Conservation (phyloP, 2,888 invertebrate species). For the Amiota minor region DNA sequence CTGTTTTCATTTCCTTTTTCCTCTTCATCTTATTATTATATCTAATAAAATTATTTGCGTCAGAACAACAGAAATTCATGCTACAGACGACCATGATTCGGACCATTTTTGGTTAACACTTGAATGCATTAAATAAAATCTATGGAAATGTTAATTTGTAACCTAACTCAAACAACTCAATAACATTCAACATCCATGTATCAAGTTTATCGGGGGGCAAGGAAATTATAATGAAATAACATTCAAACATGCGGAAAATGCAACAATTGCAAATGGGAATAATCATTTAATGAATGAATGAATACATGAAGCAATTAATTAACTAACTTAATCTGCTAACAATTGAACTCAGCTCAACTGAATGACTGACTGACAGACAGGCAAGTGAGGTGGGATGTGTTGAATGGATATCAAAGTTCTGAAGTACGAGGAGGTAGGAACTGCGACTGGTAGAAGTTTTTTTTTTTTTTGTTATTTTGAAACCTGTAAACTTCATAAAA, state of each 20-base stretch:
- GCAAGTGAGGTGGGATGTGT: neutral
- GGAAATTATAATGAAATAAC: neutral
- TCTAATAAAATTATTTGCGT: neutral
- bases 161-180: too few relatives aligned
- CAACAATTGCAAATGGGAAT: neutral
- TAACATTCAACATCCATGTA: too few relatives aligned
- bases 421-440: too few relatives aligned
- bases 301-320: neutral
- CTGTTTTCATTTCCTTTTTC: neutral
- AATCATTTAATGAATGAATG: too few relatives aligned
- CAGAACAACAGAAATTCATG: neutral
- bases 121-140: slow-evolving; percentile 1
- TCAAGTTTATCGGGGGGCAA: too few relatives aligned
- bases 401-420: neutral
- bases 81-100: neutral
- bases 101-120: slow-evolving; percentile 48
- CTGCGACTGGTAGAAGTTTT: too few relatives aligned
- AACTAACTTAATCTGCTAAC: slow-evolving; percentile 5
- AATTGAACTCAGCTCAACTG: too few relatives aligned
- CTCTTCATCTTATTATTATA: neutral
- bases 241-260: slow-evolving; percentile 16
- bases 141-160: neutral
- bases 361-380: neutral
- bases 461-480: too few relatives aligned
- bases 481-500: neutral